Evolutionary conservation across 1,140 invertebrate species (phyloP), one percentile per base, ranked within the genome.

Genomic region (Anastatus disparis): DNA sequence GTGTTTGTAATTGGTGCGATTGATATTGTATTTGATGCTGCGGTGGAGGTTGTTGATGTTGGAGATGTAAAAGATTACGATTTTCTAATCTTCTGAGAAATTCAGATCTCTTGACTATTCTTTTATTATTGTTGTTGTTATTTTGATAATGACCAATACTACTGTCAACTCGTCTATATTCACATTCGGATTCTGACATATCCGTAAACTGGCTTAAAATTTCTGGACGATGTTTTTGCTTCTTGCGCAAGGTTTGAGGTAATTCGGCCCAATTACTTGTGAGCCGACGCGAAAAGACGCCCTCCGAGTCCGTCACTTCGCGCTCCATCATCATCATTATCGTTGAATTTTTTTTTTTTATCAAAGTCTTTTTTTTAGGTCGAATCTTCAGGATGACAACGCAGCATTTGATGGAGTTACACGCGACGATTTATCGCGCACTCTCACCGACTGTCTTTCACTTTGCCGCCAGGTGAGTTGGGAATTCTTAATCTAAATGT

Each of bases 201-300:
- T 86, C 84, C 9, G 81, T 83, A 64, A 85, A 86, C 46, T 85
- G 84, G 38, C 79, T 83, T 7, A 86, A 74, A 17, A 86, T 84
- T 38, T 86, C 85, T 1, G 85, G 84, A 9, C 83, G 80, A 38
- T 85, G 81, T 31, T 82, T 85, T 29, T 85, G 82, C 2, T 79
- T 78, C 27, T 85, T 80, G 35, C 84, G 70, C 52, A 87, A 40
- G 0, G 85, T 87, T 15, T 80, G 85, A 6, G 86, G 86, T 26
- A 87, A 40, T 22, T 87, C 84, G 1, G 83, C 83, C 86, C 86
- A 87, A 63, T 84, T 86, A 62, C 74, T 78, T 22, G 78, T 73
- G 20, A 85, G 62, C 20, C 79, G 72, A 8, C 76, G 77, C 1
- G 84, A 84, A 73, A 85, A 86, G n/a, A 82, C 74, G 6, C 81